These are phyloP conservation scores for Andrena cerasifolii DNA, from an alignment of 1,140 invertebrate genomes.

Conservation along the genomic window DNA sequence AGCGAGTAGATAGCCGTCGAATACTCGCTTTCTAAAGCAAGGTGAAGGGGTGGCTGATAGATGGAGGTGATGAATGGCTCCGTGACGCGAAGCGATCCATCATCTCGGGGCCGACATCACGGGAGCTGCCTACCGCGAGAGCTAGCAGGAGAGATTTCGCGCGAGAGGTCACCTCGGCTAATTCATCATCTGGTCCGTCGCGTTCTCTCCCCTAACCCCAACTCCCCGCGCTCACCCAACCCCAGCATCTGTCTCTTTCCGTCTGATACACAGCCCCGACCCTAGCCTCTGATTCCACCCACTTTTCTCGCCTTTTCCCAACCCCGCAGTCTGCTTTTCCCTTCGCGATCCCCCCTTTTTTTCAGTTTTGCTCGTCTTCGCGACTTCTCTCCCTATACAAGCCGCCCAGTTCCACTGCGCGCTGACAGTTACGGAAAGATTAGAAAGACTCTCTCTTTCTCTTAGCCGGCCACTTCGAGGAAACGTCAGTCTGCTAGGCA, in stretches of 20 bases:
- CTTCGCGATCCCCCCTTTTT: neutral
- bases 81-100: conserved; percentile 81
- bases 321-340: neutral
- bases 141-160: conserved; percentile 78
- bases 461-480: neutral
- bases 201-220: conserved; percentile 36
- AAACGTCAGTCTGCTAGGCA: conserved; percentile 11
- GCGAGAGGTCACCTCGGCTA: conserved; percentile 79
- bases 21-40: conserved; percentile 80
- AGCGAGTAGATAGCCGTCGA: conserved; percentile 81
- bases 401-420: neutral
- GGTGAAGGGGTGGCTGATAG: conserved; percentile 80
- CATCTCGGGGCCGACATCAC: conserved; percentile 80
- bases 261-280: conserved; percentile 4
- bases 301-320: conserved; percentile 2
- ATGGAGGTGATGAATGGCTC: conserved; percentile 81
- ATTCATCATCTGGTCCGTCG: conserved; percentile 79
- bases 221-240: neutral
- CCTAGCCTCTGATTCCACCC: neutral
- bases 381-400: neutral
- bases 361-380: neutral
- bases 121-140: conserved; percentile 76
- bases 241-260: neutral
- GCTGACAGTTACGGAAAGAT: neutral
- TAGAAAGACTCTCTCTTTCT: neutral